Conservation (phyloP, 2,113 vertebrate species). For the Labeo catla region DNA sequence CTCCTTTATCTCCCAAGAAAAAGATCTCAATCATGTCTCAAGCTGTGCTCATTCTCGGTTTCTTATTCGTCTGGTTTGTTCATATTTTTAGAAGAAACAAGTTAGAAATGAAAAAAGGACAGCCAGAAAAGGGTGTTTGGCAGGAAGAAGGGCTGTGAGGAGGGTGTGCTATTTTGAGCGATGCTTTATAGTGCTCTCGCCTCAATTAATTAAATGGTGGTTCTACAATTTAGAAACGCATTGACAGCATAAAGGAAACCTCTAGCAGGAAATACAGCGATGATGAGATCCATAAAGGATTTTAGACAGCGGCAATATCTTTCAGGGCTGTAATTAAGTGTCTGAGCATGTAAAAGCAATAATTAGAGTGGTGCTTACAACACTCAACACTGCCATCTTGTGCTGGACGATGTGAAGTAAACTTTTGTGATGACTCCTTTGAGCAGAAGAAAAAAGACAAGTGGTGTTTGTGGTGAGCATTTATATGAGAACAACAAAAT, state of each 20-base stretch:
- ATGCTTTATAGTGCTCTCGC: conserved; percentile 52
- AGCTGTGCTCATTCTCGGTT: conserved; percentile 15
- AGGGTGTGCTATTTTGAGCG: conserved; percentile 60
- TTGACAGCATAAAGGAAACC: conserved; percentile 64
- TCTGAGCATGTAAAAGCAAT: conserved; percentile 16
- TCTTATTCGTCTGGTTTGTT: conserved; percentile 41
- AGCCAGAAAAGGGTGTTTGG: neutral
- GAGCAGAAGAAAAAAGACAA: neutral
- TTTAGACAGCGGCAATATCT: conserved; percentile 63
- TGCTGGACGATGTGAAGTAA: conserved; percentile 53
- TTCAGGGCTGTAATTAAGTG: conserved; percentile 63
- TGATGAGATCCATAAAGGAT: conserved; percentile 57
- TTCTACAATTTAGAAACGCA: conserved; percentile 63
- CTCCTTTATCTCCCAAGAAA: neutral
- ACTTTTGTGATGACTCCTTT: neutral
- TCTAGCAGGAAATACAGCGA: conserved; percentile 61
- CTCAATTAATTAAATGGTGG: conserved; percentile 56
- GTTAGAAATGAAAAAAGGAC: conserved; percentile 47
- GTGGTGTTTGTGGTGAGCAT: neutral
- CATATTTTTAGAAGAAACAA: conserved; percentile 48
- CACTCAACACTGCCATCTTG: conserved; percentile 71
- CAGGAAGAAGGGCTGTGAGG: neutral
- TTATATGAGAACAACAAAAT: neutral
- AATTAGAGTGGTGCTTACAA: conserved; percentile 24
- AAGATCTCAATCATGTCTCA: neutral